A percentile compares a stretch with the other conserved stretches of the same genome.
Conservation (phyloP, 2,888 invertebrate genomes). For the Catocala fraxini region DNA sequence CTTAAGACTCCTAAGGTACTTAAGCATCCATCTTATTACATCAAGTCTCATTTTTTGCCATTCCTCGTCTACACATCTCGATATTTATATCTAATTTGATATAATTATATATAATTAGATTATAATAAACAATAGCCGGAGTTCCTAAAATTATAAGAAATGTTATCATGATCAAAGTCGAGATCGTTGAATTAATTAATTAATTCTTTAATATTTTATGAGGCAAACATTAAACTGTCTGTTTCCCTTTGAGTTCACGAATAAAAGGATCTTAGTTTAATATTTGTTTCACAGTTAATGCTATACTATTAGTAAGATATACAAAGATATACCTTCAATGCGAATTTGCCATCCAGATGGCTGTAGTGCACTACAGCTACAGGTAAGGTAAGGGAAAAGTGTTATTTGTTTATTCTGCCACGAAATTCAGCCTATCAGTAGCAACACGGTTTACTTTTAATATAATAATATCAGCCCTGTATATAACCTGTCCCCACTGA, state of each 20-base stretch:
- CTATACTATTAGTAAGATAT: constrained; percentile 16
- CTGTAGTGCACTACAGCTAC: too few species aligned
- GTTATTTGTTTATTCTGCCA: too few species aligned
- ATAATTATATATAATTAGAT: constrained; percentile 15
- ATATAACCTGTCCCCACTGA: too few species aligned
- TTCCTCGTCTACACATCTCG: constrained; percentile 8
- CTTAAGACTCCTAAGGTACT: too few species aligned
- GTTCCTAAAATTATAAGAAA: constrained; percentile 45
- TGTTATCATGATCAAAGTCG: constrained; percentile 51
- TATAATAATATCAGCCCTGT: too few species aligned
- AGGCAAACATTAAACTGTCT: constrained; percentile 56
- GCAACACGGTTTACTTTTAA: too few species aligned
- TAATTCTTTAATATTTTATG: constrained; percentile 74
- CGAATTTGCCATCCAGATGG: too few species aligned
- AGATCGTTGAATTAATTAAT: constrained; percentile 63
- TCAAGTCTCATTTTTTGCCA: constrained; percentile 7
- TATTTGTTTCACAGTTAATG: constrained; percentile 25
- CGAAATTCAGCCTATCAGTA: too few species aligned
- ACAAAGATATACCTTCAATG: too few species aligned
- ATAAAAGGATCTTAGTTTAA: constrained; percentile 29
- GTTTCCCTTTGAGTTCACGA: constrained; percentile 52
- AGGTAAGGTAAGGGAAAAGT: too few species aligned
- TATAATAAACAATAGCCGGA: constrained; percentile 25
- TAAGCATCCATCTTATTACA: too few species aligned
- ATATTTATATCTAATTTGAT: constrained; percentile 13